Base-by-base conservation (phyloP, 2,797 vertebrate species). In the Brotula barbata region DNA sequence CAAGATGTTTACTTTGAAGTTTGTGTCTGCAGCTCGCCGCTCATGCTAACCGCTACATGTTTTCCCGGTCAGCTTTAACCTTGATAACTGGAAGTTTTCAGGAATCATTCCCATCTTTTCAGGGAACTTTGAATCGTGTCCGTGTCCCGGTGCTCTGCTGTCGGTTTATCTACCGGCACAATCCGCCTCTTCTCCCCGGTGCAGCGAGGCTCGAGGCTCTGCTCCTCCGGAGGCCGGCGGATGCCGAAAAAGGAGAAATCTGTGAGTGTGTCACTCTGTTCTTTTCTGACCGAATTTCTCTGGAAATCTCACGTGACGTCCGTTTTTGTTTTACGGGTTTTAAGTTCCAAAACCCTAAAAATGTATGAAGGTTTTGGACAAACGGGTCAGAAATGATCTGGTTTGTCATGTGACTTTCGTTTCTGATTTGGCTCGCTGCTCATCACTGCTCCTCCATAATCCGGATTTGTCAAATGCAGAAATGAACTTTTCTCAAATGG, bases 201-300 rank as follows among this genome's bases (percentile, higher is more conserved):
- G 28, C 0, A 15, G n/a, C 5, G 20, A 1, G 13, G 8, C 3
- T 11, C 0, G 43, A 53, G 1, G 17, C 11, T n/a, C n/a, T n/a
- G n/a, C 16, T 43, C 1, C 43, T 58, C 23, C 50, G 39, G 1
- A 11, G 49, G 15, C 37, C 37, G 19, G 19, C 33, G n/a, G 0
- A 87, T 86, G 85, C 78, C 82, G 2, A 44, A 45, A 59, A 87
- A 78, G 37, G 23, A 72, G n/a, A 85, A 76, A 51, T 3, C 25
- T 50, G 83, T 79, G 45, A 58, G 62, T 59, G 11, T 28, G 25
- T 28, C 8, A 4, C 25, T 4, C 8, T 28, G 8, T 28, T 28
- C n/a, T n/a, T n/a, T n/a, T n/a, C n/a, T n/a, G n/a, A n/a, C n/a
- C n/a, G n/a, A n/a, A n/a, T n/a, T n/a, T n/a, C n/a, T n/a, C n/a